Evolutionary conservation across 1,140 invertebrate species (phyloP).

Genomic region (Hesperophylax magnus): DNA sequence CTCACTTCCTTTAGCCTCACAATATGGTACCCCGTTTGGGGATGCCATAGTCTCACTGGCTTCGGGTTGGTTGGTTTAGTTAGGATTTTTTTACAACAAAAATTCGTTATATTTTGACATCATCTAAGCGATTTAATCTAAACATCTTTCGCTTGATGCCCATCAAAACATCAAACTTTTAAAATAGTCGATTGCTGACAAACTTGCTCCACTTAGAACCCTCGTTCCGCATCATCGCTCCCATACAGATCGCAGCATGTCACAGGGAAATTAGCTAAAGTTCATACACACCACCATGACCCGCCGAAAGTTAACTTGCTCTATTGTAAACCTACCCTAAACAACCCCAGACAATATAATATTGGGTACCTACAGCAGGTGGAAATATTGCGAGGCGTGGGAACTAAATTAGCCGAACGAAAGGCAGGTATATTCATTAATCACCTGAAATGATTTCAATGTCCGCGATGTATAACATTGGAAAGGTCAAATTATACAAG

Average conservation of each 20-base stretch:
- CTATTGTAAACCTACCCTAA: background rate
- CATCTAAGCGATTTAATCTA: too few relatives aligned
- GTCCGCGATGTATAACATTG: conserved; percentile 4
- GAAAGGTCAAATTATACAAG: background rate
- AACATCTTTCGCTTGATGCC: too few relatives aligned
- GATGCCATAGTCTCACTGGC: too few relatives aligned
- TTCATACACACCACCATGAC: background rate
- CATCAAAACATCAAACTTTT: too few relatives aligned
- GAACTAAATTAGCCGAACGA: background rate
- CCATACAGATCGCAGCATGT: background rate
- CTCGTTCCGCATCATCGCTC: background rate
- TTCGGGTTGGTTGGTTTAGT: too few relatives aligned
- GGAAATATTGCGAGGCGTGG: background rate
- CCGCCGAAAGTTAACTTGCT: conserved; percentile 11
- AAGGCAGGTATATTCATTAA: background rate
- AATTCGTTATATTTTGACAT: too few relatives aligned
- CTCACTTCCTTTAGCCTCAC: too few relatives aligned
- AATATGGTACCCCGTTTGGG: too few relatives aligned
- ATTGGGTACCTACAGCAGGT: too few relatives aligned
- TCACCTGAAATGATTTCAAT: background rate
- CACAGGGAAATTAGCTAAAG: conserved; percentile 5
- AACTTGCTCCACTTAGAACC: background rate
- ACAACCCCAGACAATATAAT: background rate
- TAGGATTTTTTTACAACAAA: too few relatives aligned
- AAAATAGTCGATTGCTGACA: too few relatives aligned